These are phyloP conservation scores for Drosophila histrio DNA, from an alignment of 2,888 invertebrate species.

Conservation along the genomic window DNA sequence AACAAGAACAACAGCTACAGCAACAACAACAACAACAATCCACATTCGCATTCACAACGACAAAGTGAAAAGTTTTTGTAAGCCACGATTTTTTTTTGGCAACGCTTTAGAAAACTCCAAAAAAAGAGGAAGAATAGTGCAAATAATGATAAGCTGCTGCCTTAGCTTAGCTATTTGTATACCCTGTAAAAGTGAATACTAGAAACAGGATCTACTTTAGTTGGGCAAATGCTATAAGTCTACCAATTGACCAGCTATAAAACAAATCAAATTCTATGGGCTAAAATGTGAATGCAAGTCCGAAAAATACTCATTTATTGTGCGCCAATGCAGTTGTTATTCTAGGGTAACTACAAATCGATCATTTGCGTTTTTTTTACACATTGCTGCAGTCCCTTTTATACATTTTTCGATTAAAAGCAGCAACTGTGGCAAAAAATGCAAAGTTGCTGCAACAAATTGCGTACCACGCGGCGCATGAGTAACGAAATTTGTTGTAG, in stretches of 20 bases:
- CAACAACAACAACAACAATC: constrained; percentile 14
- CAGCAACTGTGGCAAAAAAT: neutral
- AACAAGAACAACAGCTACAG: constrained; percentile 4
- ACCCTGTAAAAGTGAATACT: constrained; percentile 20
- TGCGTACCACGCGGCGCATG: constrained; percentile 37
- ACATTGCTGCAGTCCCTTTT: neutral
- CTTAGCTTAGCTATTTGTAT: constrained; percentile 12
- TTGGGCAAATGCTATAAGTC: too few species aligned
- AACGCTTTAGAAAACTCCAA: constrained; percentile 27
- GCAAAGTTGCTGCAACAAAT: constrained; percentile 26
- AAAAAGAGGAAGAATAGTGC: constrained; percentile 8
- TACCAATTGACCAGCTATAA: too few species aligned
- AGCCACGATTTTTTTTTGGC: constrained; percentile 31
- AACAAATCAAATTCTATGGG: too few species aligned
- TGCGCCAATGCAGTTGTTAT: neutral
- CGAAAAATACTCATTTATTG: too few species aligned
- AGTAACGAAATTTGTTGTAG: constrained; percentile 29
- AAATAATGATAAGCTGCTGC: constrained; percentile 60
- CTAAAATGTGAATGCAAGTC: too few species aligned
- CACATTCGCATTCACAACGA: constrained; percentile 58
- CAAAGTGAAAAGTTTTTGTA: constrained; percentile 70
- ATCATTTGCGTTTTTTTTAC: neutral
- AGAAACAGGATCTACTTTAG: neutral
- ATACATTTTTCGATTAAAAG: constrained; percentile 10
- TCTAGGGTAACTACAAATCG: neutral